phyloP scores from a whole-genome alignment of 2,113 vertebrate species.

The Cacatua alba region DNA sequence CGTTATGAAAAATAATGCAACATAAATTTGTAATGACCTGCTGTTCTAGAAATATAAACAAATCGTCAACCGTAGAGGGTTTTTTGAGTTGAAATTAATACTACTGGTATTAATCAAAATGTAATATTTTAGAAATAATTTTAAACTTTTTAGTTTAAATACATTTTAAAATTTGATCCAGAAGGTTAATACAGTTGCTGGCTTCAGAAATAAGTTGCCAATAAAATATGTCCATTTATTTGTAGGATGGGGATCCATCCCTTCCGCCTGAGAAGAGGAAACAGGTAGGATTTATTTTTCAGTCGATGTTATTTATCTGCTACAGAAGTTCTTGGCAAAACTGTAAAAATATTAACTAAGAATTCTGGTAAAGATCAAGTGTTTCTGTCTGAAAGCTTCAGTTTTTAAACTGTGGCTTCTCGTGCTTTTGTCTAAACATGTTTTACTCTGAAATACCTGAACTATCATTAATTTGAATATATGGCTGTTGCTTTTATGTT shows the following conservation, averaged over 20 bases:
- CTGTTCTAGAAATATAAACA: slow-evolving; percentile 32
- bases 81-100: neutral
- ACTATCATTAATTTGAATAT: neutral
- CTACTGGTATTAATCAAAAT: neutral
- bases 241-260: slow-evolving; percentile 93
- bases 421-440: neutral
- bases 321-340: neutral
- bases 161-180: neutral
- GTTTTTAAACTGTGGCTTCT: neutral
- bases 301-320: neutral
- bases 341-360: neutral
- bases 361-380: neutral
- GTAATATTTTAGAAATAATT: neutral
- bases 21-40: slow-evolving; percentile 26
- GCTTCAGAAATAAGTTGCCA: neutral
- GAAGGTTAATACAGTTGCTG: neutral
- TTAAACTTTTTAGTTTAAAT: neutral
- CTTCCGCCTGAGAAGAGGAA: slow-evolving; percentile 96
- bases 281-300: slow-evolving; percentile 82
- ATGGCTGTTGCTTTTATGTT: neutral
- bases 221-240: slow-evolving; percentile 43
- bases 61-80: neutral
- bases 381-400: neutral
- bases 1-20: slow-evolving; percentile 40
- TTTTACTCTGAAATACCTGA: neutral